These are phyloP conservation scores for Babyrousa celebensis DNA, from an alignment of 2,797 vertebrate genomes.

Conservation along the genomic window DNA sequence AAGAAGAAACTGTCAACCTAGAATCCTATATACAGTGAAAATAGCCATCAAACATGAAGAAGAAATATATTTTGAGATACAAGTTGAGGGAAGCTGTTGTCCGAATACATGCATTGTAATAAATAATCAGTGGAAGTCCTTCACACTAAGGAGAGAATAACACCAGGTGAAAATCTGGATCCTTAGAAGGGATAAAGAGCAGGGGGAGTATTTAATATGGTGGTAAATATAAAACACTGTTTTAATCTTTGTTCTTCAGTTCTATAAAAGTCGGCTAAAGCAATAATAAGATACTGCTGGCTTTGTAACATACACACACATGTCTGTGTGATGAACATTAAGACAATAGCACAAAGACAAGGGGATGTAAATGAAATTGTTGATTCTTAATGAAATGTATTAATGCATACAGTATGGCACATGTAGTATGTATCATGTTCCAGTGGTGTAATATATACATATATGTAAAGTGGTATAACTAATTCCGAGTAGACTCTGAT, in stretches of 20 bases:
- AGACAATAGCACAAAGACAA: not conserved
- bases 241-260: slow-evolving; percentile 64
- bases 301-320: not conserved
- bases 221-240: slow-evolving; percentile 1
- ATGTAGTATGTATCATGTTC: not conserved
- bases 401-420: not conserved
- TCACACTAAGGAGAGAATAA: slow-evolving; percentile 42
- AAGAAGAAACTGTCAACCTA: not conserved
- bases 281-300: not conserved
- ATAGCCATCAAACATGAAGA: not conserved
- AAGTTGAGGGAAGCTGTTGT: slow-evolving; percentile 21
- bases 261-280: not conserved
- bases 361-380: not conserved
- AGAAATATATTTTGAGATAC: not conserved
- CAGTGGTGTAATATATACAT: not conserved
- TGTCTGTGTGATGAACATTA: not conserved
- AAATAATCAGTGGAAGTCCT: not conserved
- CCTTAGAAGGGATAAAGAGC: slow-evolving; percentile 3
- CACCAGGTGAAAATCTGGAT: not conserved
- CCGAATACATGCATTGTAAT: slow-evolving; percentile 8
- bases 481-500: slow-evolving; percentile 19
- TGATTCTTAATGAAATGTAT: slow-evolving; percentile 47
- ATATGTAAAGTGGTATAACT: slow-evolving; percentile 23
- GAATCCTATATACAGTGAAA: not conserved
- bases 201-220: not conserved